phyloP scores from a whole-genome alignment of 37 sponge, comb jelly and placozoan genomes.

The Beroe ovata region DNA sequence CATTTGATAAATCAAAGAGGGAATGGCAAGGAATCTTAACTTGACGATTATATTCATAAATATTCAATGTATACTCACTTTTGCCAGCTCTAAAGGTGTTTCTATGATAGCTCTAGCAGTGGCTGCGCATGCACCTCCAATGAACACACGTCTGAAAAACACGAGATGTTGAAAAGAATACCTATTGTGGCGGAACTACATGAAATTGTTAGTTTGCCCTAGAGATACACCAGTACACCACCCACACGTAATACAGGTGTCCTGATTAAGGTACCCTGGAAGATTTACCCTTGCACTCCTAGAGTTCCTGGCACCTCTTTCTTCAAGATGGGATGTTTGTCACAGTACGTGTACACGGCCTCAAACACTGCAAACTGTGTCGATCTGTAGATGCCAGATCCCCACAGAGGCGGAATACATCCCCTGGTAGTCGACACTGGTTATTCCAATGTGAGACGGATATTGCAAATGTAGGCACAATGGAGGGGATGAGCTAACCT shows the following conservation, averaged over 20 bases:
- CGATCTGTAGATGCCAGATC: constrained; percentile 95
- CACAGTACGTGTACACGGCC: constrained; percentile 75
- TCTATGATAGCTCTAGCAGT: constrained; percentile 91
- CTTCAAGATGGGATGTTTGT: constrained; percentile 31
- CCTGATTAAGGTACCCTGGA: too few species aligned
- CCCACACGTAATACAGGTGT: too few species aligned
- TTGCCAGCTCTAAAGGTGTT: constrained; percentile 89
- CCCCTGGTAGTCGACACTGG: too few species aligned
- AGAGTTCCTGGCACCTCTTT: constrained; percentile 77
- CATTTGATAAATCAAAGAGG: too few species aligned
- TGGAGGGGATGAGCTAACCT: constrained; percentile 44
- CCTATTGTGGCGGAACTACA: too few species aligned
- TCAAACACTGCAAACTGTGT: constrained; percentile 97
- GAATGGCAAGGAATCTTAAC: neutral
- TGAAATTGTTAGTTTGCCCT: too few species aligned
- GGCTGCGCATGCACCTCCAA: constrained; percentile 80
- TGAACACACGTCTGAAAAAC: constrained; percentile 71
- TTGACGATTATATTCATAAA: neutral
- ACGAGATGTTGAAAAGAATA: too few species aligned
- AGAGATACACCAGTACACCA: too few species aligned
- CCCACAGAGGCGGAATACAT: constrained; percentile 84
- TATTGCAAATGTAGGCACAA: too few species aligned
- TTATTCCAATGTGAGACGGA: too few species aligned
- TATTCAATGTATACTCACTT: constrained; percentile 72
- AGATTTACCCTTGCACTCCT: constrained; percentile 72